Base-by-base conservation (phyloP, 2,888 invertebrate genomes). In the Eumerus sabulonum region DNA sequence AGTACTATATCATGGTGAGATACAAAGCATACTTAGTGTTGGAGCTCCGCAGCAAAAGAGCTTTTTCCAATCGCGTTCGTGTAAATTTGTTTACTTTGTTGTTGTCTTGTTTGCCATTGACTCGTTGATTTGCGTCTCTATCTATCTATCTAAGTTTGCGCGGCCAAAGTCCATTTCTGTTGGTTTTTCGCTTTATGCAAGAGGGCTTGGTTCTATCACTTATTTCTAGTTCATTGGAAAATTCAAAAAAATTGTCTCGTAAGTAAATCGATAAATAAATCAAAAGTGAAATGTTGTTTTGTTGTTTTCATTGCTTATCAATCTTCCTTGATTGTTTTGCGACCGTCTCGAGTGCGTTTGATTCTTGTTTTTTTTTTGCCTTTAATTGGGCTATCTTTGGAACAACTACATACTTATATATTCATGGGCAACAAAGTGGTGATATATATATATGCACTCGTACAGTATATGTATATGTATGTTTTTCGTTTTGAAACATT, bases 131-230 rank as follows among this genome's bases (percentile, higher is more conserved):
- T n/a, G n/a, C n/a, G n/a, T n/a, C n/a, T n/a, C n/a, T 27, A 2
- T 27, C 27, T 27, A 7, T 27, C 27, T 50, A 50, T 47, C 66
- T 40, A 64, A 57, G 64, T 14, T 9, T 27, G 19, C 44, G 18
- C 13, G 42, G 62, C 44, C 68, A 74, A 74, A 74, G 74, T 74
- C 74, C 45, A 56, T 1, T 17, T 36, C 35, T 19, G 42, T 51
- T 38, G 12, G 12, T 1, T 16, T 51, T 50, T 27, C n/a, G 12
- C 1, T 18, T 53, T 53, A 27, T 44, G 35, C 62, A 59, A 54
- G 56, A 54, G 60, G 56, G 19, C 19, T 62, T 44, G 16, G 16
- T 54, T 64, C 19, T 57, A 27, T 14, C 40, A 13, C 50, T 50
- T 44, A 13, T 48, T 47, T 14, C 16, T 38, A 36, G 17, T 9